Evolutionary conservation across 2,113 vertebrate genomes (phyloP).

Genomic region (Motacilla alba): DNA sequence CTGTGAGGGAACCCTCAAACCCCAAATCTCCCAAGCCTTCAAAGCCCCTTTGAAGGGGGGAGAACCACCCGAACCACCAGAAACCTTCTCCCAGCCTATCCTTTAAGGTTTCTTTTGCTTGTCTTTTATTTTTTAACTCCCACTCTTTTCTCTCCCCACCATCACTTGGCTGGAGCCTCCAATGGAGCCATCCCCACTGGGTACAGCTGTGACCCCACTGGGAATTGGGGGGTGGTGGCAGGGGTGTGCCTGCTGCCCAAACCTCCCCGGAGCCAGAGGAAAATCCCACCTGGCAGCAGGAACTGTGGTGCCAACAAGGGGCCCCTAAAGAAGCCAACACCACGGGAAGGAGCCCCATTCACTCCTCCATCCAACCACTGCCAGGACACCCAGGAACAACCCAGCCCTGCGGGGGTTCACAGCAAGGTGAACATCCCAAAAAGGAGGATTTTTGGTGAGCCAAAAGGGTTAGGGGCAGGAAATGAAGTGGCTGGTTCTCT

Average conservation of each 20-base stretch:
- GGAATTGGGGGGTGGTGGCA: fast-evolving
- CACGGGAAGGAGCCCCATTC: fast-evolving
- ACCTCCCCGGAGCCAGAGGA: background rate
- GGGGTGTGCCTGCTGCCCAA: background rate
- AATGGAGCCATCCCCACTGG: background rate
- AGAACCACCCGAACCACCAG: background rate
- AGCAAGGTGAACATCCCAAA: background rate
- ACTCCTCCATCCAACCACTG: background rate
- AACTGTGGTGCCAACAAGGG: fast-evolving
- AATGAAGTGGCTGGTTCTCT: constrained; percentile 4
- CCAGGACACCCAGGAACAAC: background rate
- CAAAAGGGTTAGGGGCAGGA: background rate
- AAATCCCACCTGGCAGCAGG: background rate
- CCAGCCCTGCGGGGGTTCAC: background rate
- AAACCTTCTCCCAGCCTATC: background rate
- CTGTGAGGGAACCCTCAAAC: background rate
- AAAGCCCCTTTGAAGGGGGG: too few relatives aligned
- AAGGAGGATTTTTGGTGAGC: background rate
- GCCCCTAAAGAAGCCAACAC: background rate
- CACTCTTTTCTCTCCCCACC: background rate
- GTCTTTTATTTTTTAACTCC: background rate
- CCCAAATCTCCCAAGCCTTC: too few relatives aligned
- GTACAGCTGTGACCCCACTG: background rate
- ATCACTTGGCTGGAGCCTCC: background rate
- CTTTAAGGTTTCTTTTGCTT: background rate